These are phyloP conservation scores for Cladorhizidae sp. DNA, from an alignment of 37 sponge, comb jelly and placozoan species.

Conservation along the genomic window DNA sequence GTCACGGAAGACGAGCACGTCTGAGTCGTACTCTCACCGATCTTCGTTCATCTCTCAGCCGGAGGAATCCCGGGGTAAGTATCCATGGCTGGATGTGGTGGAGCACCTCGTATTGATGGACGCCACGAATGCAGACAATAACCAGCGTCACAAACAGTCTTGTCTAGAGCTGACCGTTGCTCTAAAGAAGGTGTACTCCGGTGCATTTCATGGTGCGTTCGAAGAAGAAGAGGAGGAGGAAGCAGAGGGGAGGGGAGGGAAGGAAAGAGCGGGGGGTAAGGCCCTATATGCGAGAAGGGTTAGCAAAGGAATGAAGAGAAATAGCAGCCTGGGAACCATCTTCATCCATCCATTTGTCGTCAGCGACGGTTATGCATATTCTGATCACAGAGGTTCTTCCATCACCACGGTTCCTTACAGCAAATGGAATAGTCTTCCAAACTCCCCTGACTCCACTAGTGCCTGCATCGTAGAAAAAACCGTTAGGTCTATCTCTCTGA, in stretches of 20 bases:
- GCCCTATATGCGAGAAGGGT: background rate
- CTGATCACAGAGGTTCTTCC: background rate
- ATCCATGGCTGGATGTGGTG: conserved; percentile 47
- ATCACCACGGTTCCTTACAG: background rate
- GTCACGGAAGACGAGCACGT: background rate
- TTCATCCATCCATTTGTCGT: conserved; percentile 1
- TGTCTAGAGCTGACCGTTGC: conserved; percentile 33
- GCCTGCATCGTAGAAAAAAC: too few relatives aligned
- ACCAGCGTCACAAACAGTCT: background rate
- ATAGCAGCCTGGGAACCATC: conserved; percentile 12
- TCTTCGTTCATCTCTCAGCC: background rate
- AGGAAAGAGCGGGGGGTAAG: too few relatives aligned
- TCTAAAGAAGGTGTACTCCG: conserved; percentile 29
- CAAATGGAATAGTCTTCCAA: background rate
- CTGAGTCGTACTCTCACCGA: background rate
- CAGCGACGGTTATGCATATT: background rate
- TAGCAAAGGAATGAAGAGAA: background rate
- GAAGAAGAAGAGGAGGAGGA: background rate
- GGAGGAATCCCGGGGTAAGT: conserved; percentile 17
- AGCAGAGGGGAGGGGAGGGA: background rate
- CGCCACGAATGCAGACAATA: background rate
- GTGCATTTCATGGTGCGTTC: too few relatives aligned
- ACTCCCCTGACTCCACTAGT: too few relatives aligned
- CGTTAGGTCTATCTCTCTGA: too few relatives aligned
- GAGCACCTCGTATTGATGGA: conserved; percentile 33